Evolutionary conservation across 2,113 vertebrate genomes (phyloP).

Genomic region (Agelaius phoeniceus): DNA sequence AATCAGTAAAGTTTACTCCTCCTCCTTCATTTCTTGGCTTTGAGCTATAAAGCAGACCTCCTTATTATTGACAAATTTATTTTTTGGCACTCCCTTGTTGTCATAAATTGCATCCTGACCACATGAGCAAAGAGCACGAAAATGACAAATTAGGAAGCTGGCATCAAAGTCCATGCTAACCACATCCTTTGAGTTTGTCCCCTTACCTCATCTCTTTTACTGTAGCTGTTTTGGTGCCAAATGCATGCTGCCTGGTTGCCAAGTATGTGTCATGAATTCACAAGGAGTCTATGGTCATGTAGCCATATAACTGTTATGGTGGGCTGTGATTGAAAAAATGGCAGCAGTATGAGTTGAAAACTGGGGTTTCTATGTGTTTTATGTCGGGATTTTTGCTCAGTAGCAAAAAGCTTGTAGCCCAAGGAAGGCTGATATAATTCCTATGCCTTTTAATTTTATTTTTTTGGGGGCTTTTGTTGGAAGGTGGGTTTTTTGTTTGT

Average conservation of each 20-base stretch:
- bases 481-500: not conserved
- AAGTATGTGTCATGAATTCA: conserved; percentile 6
- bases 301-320: not conserved
- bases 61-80: conserved; percentile 42
- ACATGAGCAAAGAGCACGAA: not conserved
- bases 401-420: not conserved
- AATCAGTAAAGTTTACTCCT: conserved; percentile 14
- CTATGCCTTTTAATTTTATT: not conserved
- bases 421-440: not conserved
- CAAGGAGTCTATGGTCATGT: not conserved
- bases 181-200: conserved; percentile 30
- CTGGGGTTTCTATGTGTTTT: not conserved
- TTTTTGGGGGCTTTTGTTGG: not conserved
- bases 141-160: conserved; percentile 44
- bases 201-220: conserved; percentile 44
- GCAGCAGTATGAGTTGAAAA: not conserved
- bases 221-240: conserved; percentile 14
- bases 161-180: not conserved
- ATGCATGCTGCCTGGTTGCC: not conserved
- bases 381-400: not conserved
- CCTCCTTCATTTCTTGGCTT: conserved; percentile 1
- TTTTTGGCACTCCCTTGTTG: conserved; percentile 32
- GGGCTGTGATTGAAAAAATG: not conserved
- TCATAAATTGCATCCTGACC: conserved; percentile 37
- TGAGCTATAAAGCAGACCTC: not conserved